Evolutionary conservation across 2,797 vertebrate species (phyloP), one percentile per base, ranked within the genome.

Genomic region (Alauda arvensis): DNA sequence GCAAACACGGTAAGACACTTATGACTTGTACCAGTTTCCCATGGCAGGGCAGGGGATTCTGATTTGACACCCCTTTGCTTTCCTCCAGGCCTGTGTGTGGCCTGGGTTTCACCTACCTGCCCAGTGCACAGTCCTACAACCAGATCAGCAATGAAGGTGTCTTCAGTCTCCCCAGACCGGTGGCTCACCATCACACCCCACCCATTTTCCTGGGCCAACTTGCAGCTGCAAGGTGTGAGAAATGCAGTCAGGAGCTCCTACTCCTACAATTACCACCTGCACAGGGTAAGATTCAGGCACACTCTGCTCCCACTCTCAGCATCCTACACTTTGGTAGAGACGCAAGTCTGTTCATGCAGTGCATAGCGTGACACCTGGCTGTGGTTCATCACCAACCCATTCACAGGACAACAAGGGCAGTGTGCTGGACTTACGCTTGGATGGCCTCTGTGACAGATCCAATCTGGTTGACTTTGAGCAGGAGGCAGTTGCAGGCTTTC

Each of bases 151-250:
- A 99, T 99, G 94, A 99, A 99, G 4, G 98, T 99, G 93, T 99
- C 98, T 94, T 99, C 98, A 0, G 98, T 99, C 93, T 99, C 98
- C 84, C 98, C 98, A 5, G 98, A 99, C 89, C 98, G 98, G 76
- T 99, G 98, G 92, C 98, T 99, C 94, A 99, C 98, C 98, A 99
- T 99, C 94, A 99, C 98, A 3, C 98, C 98, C 98, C 98, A 99
- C 93, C 98, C 98, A 0, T 99, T 99, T 96, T 98, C 98, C 97
- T 99, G 98, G 76, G 98, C 98, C 96, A 99, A 78, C 87, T 99
- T 99, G 96, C 98, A 99, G 89, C 98, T 99, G 95, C 74, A 77
- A 61, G 51, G 49, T 87, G 21, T 2, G 10, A 78, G 59, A 55
- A 86, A 83, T 12, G 31, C n/a, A 25, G 29, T 83, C 48, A 66